Base-by-base conservation (phyloP, 2,113 vertebrate species). In the Cottus gobio region DNA sequence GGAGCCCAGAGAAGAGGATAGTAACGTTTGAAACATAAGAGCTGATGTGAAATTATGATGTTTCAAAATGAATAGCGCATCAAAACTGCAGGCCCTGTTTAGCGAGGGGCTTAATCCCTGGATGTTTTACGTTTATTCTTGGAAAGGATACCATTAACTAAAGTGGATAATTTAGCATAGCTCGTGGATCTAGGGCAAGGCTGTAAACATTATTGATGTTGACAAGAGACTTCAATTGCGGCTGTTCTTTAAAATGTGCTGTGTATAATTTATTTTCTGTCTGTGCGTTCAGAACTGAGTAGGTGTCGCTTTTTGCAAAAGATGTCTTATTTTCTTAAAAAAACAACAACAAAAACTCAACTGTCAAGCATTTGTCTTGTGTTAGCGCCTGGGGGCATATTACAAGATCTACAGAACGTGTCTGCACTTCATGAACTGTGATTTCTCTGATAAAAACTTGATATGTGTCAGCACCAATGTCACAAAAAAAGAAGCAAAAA, bases 141-240 rank as follows among this genome's bases (percentile, higher is more conserved):
- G 48, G 66, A 65, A 72, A 79, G 36, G 76, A 90, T 81, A 62
- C 64, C 30, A 83, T 87, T 66, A 77, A n/a, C 72, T 70, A 37
- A 83, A 87, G 44, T 61, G 61, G 36, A 46, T 84, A 62, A 73
- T 80, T 80, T 46, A 42, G 44, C 37, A 50, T 68, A 46, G 69
- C 31, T 56, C 7, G 56, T 37, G 46, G 73, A 80, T 81, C 56
- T 60, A 10, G 73, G 63, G 52, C 69, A 50, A 65, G 24, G 57
- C 62, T 72, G 83, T 83, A 71, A 61, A 80, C 63, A 79, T 69
- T 85, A 87, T 72, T 85, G 69, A 87, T 83, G 74, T 57, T 64
- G 87, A 82, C 87, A 77, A 62, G 63, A 77, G 60, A 62, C 74
- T 75, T 78, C 71, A 68, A 30, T 67, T 70, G 50, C 42, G 0